phyloP scores from a whole-genome alignment of 2,797 vertebrate genomes.

The Botia almorhae region DNA sequence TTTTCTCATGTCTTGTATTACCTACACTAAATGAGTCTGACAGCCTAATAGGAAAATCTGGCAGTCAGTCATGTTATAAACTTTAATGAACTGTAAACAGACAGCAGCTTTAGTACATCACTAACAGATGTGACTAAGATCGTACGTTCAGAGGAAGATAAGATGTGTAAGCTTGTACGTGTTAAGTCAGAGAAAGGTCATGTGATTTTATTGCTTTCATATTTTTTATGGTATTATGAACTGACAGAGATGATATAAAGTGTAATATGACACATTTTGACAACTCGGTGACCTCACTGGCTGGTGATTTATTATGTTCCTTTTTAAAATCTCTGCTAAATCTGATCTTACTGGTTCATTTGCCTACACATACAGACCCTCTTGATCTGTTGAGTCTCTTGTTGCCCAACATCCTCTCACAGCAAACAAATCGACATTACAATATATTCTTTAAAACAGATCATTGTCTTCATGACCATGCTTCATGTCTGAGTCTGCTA shows the following conservation, averaged over 20 bases:
- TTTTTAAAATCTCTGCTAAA: background rate
- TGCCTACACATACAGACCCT: background rate
- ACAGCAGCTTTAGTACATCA: slow-evolving; percentile 33
- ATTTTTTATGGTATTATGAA: background rate
- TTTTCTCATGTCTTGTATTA: background rate
- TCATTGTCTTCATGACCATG: too few relatives aligned
- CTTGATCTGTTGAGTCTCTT: background rate
- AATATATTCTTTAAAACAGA: background rate
- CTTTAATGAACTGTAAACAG: slow-evolving; percentile 23
- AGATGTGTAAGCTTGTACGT: background rate
- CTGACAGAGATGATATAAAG: slow-evolving; percentile 4
- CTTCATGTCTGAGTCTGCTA: too few relatives aligned
- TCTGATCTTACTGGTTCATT: background rate
- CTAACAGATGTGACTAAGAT: slow-evolving; percentile 26
- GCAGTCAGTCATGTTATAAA: background rate
- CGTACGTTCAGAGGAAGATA: background rate
- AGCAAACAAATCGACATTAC: background rate
- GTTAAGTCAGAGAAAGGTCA: slow-evolving; percentile 23
- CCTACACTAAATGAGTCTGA: background rate
- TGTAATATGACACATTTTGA: slow-evolving; percentile 1
- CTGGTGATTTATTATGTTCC: background rate
- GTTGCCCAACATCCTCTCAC: background rate
- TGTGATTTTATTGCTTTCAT: slow-evolving; percentile 20
- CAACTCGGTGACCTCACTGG: background rate
- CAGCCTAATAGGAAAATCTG: background rate